Evolutionary conservation across 1,140 invertebrate species (phyloP), one percentile per base, ranked within the genome.

Genomic region (Rhagoletis zephyria): DNA sequence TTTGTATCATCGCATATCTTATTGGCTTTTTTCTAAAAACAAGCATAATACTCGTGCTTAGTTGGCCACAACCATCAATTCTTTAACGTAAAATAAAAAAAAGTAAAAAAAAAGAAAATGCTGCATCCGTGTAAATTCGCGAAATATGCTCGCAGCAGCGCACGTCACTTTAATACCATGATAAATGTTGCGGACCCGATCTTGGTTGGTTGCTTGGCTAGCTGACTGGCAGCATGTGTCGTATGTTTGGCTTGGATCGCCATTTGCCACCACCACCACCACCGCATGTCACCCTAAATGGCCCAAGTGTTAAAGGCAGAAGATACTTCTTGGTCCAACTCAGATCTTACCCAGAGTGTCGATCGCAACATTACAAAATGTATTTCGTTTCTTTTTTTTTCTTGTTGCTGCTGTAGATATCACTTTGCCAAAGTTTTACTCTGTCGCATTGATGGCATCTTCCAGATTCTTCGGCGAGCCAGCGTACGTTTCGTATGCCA

Each of bases 51-150:
- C 74, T 81, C n/a, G 48, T 56, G 74, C 74, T 81, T 81, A 81
- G 70, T 77, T 77, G 45, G 42, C n/a, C 45, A n/a, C 42, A 77
- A 42, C 74, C 45, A 81, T 56, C 74, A 81, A 81, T 81, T 81
- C 16, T 56, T 51, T 81, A 81, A 81, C 48, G 56, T 56, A 51
- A 59, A 16, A 7, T 10, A 81, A 30, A 30, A 30, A 30, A 30
- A n/a, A n/a, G n/a, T n/a, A n/a, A n/a, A n/a, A 81, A 30, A 30
- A 30, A 30, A 30, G 30, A 81, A 81, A 81, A 7, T 81, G 74
- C n/a, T 56, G 74, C 48, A 81, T 81, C 74, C 74, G 74, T 81
- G 74, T 81, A 56, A n/a, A 56, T 51, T 81, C 74, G 48, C 74
- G 16, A 40, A 42, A 77, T 56, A 7, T 56, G 45, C 16, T 10